These are phyloP conservation scores for Watsonalla cultraria DNA, from an alignment of 2,888 invertebrate genomes.

Conservation along the genomic window DNA sequence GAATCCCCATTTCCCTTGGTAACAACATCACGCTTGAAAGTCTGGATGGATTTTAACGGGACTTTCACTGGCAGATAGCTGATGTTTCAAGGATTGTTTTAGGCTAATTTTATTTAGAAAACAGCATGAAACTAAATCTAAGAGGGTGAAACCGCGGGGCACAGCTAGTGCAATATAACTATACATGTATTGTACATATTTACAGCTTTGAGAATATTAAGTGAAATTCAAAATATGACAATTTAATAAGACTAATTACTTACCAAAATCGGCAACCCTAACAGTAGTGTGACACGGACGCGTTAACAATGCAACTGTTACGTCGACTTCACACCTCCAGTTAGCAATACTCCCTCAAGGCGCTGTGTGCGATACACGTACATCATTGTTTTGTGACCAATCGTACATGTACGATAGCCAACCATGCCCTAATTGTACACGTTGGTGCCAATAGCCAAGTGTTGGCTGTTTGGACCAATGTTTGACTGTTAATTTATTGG, in stretches of 20 bases:
- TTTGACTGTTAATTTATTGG: not conserved
- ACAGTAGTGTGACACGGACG: slow-evolving; percentile 28
- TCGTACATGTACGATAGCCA: slow-evolving; percentile 8
- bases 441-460: slow-evolving; percentile 1
- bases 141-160: no score
- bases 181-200: no score
- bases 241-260: no score
- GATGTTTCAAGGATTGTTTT: no score
- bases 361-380: slow-evolving; percentile 27
- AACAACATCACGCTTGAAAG: no score
- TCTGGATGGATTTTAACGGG: no score
- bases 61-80: no score
- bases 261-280: slow-evolving; percentile 19
- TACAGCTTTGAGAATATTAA: not conserved
- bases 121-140: no score
- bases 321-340: slow-evolving; percentile 47
- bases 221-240: not conserved
- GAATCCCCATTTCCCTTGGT: no score
- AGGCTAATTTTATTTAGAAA: no score
- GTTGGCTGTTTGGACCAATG: not conserved
- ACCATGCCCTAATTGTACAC: slow-evolving; percentile 8
- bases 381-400: slow-evolving; percentile 25
- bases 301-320: slow-evolving; percentile 61
- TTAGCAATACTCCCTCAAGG: slow-evolving; percentile 35
- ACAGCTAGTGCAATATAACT: no score